Conservation (phyloP, 2,113 vertebrate species). For the Bufo gargarizans region DNA sequence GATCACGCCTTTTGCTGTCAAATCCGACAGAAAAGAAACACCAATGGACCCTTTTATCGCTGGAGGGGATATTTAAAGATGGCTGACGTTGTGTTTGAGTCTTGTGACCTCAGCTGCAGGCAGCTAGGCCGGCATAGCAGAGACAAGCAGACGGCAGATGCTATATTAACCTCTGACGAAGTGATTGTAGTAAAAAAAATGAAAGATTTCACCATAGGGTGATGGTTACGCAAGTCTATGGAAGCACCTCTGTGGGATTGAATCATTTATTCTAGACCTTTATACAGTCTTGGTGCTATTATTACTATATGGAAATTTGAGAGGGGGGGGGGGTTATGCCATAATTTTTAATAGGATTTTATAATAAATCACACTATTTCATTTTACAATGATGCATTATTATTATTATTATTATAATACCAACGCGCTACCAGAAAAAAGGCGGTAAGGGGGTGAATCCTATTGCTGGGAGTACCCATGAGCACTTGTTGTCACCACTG, state of each 20-base stretch:
- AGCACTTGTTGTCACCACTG: background rate
- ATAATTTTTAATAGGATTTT: background rate
- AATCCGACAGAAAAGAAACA: background rate
- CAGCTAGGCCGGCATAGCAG: constrained; percentile 20
- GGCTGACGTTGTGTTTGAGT: background rate
- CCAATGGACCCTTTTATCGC: constrained; percentile 35
- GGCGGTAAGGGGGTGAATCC: background rate
- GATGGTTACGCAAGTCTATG: background rate
- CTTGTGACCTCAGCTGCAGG: constrained; percentile 46
- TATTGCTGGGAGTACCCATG: background rate
- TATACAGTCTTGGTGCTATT: background rate
- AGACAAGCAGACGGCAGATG: constrained; percentile 21
- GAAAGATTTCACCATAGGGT: background rate
- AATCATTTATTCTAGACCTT: too few relatives aligned
- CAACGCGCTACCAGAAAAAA: background rate
- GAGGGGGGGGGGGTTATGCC: too few relatives aligned
- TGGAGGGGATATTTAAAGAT: constrained; percentile 40
- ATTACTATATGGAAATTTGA: background rate
- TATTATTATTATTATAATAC: background rate
- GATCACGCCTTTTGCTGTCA: constrained; percentile 51
- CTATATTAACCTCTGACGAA: constrained; percentile 12
- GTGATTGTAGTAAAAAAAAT: background rate
- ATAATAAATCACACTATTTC: background rate
- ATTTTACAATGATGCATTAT: background rate
- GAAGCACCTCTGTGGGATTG: background rate